Evolutionary conservation across 2,113 vertebrate species (phyloP).

Genomic region (Plectropomus leopardus): DNA sequence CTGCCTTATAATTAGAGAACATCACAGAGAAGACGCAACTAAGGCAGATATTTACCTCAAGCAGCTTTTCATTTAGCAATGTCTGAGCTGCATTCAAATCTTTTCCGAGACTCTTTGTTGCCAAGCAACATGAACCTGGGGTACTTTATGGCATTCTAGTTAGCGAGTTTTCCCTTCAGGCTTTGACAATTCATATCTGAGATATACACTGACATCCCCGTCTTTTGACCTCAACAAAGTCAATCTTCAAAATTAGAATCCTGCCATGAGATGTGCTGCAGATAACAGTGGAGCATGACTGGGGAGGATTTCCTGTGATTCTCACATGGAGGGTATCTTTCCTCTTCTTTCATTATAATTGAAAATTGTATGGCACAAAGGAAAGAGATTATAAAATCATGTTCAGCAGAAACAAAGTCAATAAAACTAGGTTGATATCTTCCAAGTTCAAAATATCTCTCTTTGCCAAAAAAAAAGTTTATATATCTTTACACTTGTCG

Average conservation of each 20-base stretch:
- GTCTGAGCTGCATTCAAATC: constrained; percentile 81
- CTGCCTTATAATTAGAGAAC: constrained; percentile 73
- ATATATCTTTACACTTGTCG: neutral
- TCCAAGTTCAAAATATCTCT: constrained; percentile 2
- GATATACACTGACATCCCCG: constrained; percentile 45
- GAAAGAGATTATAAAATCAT: constrained; percentile 18
- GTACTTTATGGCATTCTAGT: constrained; percentile 70
- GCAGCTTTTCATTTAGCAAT: constrained; percentile 77
- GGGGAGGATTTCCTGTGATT: constrained; percentile 46
- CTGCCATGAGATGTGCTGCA: constrained; percentile 21
- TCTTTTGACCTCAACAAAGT: constrained; percentile 72
- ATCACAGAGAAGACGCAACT: constrained; percentile 70
- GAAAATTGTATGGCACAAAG: constrained; percentile 24
- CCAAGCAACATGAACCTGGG: constrained; percentile 82
- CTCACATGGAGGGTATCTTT: constrained; percentile 3
- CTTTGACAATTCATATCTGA: constrained; percentile 72
- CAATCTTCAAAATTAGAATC: constrained; percentile 60
- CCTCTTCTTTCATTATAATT: constrained; percentile 24
- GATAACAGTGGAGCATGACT: constrained; percentile 18
- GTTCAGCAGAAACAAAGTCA: constrained; percentile 21
- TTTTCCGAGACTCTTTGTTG: constrained; percentile 81
- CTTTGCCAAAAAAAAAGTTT: neutral
- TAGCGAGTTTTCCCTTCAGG: constrained; percentile 71
- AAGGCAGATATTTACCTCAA: constrained; percentile 78
- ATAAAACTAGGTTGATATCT: constrained; percentile 14